A percentile compares a stretch with the other conserved stretches of the same genome.
phyloP scores from a whole-genome alignment of 2,888 invertebrate species.

The Oeneis ivallda region DNA sequence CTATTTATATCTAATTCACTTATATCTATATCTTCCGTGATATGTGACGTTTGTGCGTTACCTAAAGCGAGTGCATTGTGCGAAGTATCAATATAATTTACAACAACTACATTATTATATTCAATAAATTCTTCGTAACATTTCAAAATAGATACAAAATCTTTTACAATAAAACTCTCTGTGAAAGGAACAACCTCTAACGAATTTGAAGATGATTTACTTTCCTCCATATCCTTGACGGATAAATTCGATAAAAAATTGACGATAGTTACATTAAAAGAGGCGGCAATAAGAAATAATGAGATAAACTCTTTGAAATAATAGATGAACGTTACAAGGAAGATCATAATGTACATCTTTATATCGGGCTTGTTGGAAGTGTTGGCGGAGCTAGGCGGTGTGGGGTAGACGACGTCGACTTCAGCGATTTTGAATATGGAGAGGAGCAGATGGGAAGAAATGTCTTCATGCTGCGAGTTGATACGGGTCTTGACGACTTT shows the following conservation, averaged over 20 bases:
- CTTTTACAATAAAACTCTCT: slow-evolving; percentile 65
- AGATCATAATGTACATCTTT: slow-evolving; percentile 58
- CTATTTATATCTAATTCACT: slow-evolving; percentile 68
- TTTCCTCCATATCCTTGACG: slow-evolving; percentile 47
- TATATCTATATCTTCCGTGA: slow-evolving; percentile 61
- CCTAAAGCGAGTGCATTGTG: slow-evolving; percentile 76
- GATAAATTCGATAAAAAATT: slow-evolving; percentile 71
- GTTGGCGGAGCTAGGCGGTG: slow-evolving; percentile 81
- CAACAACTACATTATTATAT: slow-evolving; percentile 58
- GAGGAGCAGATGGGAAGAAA: slow-evolving; percentile 91
- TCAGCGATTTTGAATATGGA: slow-evolving; percentile 96
- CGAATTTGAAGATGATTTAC: slow-evolving; percentile 43
- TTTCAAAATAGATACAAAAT: slow-evolving; percentile 73
- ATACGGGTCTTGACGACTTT: slow-evolving; percentile 92
- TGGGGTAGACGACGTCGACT: slow-evolving; percentile 91
- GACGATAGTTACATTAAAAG: slow-evolving; percentile 53
- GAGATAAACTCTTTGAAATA: slow-evolving; percentile 51
- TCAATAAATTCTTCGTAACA: slow-evolving; percentile 71
- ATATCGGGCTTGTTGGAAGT: slow-evolving; percentile 54
- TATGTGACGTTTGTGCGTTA: slow-evolving; percentile 64
- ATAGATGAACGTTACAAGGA: slow-evolving; percentile 58
- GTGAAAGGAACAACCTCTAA: slow-evolving; percentile 60
- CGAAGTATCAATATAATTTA: slow-evolving; percentile 55
- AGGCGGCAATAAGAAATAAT: slow-evolving; percentile 44
- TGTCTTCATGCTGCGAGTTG: slow-evolving; percentile 91